Conservation (phyloP, 2,888 invertebrate species). For the Biston stratarius region DNA sequence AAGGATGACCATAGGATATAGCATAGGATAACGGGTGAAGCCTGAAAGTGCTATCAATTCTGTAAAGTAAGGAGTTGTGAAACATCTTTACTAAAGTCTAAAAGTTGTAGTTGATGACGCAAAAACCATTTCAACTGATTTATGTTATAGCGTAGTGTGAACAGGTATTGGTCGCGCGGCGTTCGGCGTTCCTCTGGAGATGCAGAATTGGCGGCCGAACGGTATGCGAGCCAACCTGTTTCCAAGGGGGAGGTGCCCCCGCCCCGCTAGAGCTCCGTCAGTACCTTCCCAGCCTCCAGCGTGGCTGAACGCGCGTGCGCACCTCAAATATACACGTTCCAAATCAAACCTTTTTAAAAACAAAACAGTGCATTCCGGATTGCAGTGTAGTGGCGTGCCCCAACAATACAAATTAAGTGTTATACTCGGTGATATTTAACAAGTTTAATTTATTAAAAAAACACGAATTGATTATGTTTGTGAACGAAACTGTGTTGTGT, state of each 20-base stretch:
- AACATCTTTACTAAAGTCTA: too few species aligned
- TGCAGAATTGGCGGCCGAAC: constrained; percentile 80
- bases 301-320: constrained; percentile 63
- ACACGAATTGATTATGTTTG: constrained; percentile 70
- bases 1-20: too few species aligned
- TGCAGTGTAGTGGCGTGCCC: constrained; percentile 75
- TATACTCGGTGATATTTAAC: constrained; percentile 34
- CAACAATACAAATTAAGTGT: constrained; percentile 34
- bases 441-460: constrained; percentile 51
- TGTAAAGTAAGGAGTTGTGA: too few species aligned
- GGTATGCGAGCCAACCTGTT: constrained; percentile 83
- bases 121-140: background rate
- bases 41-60: too few species aligned
- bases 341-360: constrained; percentile 43
- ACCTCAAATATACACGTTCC: constrained; percentile 42
- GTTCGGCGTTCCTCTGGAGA: constrained; percentile 55
- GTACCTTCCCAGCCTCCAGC: constrained; percentile 70
- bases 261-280: constrained; percentile 50
- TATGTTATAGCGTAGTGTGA: background rate
- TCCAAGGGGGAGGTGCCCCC: constrained; percentile 59
- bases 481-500: constrained; percentile 68
- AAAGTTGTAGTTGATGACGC: too few species aligned
- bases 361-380: constrained; percentile 72
- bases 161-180: constrained; percentile 1
- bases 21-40: too few species aligned